Evolutionary conservation across 1,140 invertebrate species (phyloP).

Genomic region (Drosophila asahinai): DNA sequence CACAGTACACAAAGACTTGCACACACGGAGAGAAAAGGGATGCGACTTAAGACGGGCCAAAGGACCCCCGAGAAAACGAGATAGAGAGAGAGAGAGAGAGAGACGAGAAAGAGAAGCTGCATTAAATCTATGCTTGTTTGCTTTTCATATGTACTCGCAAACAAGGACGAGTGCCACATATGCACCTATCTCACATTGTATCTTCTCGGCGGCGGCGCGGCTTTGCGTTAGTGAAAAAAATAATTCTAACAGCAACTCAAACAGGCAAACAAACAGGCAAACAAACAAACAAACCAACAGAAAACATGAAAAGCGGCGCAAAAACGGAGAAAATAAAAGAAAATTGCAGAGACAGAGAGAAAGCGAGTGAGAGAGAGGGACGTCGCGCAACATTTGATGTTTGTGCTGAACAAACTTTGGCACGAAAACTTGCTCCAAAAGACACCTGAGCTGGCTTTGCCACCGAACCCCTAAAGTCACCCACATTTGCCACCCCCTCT

Average conservation of each 20-base stretch:
- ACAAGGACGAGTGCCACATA: constrained; percentile 69
- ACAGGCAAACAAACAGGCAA: constrained; percentile 74
- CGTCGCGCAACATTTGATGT: constrained; percentile 74
- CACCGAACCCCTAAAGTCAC: constrained; percentile 28
- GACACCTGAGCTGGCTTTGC: constrained; percentile 69
- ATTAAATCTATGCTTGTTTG: constrained; percentile 83
- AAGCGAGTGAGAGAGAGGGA: not conserved
- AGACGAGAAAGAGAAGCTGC: constrained; percentile 39
- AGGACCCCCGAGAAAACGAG: constrained; percentile 9
- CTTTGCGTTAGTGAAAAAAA: constrained; percentile 80
- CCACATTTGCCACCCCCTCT: not conserved
- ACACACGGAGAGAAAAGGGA: constrained; percentile 27
- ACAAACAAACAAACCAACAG: constrained; percentile 71
- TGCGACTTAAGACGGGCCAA: constrained; percentile 32
- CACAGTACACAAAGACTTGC: constrained; percentile 10
- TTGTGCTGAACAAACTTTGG: constrained; percentile 77
- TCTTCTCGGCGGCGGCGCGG: constrained; percentile 59
- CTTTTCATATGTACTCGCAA: constrained; percentile 80
- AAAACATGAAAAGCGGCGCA: constrained; percentile 79
- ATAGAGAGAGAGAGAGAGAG: no score
- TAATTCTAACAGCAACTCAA: constrained; percentile 83
- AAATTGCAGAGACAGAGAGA: constrained; percentile 16
- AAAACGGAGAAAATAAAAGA: constrained; percentile 47
- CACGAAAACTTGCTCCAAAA: constrained; percentile 76
- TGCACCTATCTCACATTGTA: constrained; percentile 51